Percentiles rank a stretch among this genome's conserved stretches.
phyloP scores from a whole-genome alignment of 2,113 vertebrate species.

The Syngnathus scovelli region DNA sequence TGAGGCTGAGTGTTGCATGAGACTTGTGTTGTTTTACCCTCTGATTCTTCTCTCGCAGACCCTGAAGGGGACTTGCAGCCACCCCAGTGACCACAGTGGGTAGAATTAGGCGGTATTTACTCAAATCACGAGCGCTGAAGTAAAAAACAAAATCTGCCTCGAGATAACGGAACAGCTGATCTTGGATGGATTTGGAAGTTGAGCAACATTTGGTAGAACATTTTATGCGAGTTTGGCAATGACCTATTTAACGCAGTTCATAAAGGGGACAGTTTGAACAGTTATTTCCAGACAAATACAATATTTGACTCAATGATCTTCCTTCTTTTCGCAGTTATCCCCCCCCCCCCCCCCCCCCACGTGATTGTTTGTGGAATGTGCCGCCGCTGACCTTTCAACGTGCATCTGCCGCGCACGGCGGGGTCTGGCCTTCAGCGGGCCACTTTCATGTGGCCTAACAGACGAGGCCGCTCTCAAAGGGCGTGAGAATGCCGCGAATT shows the following conservation, averaged over 20 bases:
- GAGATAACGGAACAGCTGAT: neutral
- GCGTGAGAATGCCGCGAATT: conserved; percentile 51
- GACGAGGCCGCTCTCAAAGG: conserved; percentile 47
- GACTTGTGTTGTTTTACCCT: conserved; percentile 12
- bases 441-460: conserved; percentile 21
- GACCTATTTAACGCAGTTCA: too few relatives aligned
- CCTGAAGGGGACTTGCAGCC: neutral
- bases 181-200: neutral
- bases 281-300: neutral
- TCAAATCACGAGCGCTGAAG: neutral
- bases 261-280: too few relatives aligned
- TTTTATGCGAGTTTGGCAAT: too few relatives aligned
- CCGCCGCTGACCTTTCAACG: conserved; percentile 45
- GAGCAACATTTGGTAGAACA: neutral
- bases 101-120: neutral
- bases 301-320: neutral
- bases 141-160: neutral
- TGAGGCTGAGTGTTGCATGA: conserved; percentile 19
- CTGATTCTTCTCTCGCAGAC: neutral
- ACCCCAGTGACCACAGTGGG: neutral
- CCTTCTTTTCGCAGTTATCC: conserved; percentile 39
- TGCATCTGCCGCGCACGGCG: conserved; percentile 26
- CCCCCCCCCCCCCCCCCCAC: conserved; percentile 35
- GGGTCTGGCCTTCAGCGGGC: conserved; percentile 37
- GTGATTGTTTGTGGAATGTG: conserved; percentile 49